phyloP scores from a whole-genome alignment of 2,113 vertebrate species.

The Grammomys surdaster region DNA sequence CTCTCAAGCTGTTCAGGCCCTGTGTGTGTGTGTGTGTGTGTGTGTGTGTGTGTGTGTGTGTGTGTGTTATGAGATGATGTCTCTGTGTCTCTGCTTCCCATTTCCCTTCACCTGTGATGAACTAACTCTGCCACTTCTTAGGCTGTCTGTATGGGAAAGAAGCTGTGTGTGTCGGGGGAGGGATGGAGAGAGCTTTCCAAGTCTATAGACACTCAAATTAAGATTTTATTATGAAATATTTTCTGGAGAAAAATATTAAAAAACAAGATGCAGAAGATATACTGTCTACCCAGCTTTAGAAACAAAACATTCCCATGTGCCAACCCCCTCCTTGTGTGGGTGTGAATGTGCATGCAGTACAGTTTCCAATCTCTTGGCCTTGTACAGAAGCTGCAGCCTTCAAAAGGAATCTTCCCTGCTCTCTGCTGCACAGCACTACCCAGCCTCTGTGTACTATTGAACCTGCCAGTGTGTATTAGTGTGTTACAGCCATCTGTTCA shows the following conservation, averaged over 20 bases:
- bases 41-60: fast-evolving
- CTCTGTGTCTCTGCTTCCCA: neutral
- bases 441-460: constrained; percentile 58
- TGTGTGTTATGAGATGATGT: neutral
- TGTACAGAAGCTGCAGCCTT: constrained; percentile 45
- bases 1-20: neutral
- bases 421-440: constrained; percentile 37
- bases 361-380: constrained; percentile 38
- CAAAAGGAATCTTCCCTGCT: constrained; percentile 47
- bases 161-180: neutral
- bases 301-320: neutral
- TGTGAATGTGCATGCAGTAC: neutral
- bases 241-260: constrained; percentile 21
- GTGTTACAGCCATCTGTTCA: constrained; percentile 70
- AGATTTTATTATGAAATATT: constrained; percentile 27
- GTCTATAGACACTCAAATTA: neutral
- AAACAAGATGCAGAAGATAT: neutral
- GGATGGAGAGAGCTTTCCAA: neutral
- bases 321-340: neutral
- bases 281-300: neutral
- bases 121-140: neutral
- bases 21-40: fast-evolving
- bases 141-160: neutral
- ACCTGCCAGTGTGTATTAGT: constrained; percentile 54
- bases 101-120: neutral